Base-by-base conservation (phyloP, 2,888 invertebrate species). In the Lycaena phlaeas region DNA sequence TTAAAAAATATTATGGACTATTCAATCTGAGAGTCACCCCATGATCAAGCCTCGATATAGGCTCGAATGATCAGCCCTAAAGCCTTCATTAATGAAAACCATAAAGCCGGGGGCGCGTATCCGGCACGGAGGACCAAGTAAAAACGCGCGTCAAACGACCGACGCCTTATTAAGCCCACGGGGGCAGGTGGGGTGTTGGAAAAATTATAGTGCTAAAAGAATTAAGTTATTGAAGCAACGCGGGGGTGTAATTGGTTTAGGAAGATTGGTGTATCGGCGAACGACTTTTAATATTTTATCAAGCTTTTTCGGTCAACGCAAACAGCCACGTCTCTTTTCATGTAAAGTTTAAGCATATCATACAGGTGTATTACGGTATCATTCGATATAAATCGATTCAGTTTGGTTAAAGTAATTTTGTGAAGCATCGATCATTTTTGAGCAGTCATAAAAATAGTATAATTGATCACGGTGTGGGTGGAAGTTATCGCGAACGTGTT, bases 71-170 rank as follows among this genome's bases (percentile, higher is more conserved):
- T 78, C 78, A 68, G 76, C 72, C 77, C 69, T 57, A 66, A 58
- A 68, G 81, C 76, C 73, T 73, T 77, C 77, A 75, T 77, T 79
- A 79, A 79, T 76, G 76, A 69, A 73, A 71, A 70, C 72, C 75
- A 68, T 73, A 69, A 74, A 75, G 51, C 54, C 53, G 54, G 68
- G 70, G 67, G 68, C 60, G 60, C 52, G 58, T 53, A 64, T 69
- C 68, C 69, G 68, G 67, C 62, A 57, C 61, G 59, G 59, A 67
- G 59, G 59, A 61, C 61, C 60, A 59, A 52, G 56, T 64, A 66
- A 71, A 73, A 73, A 70, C 57, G 60, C 64, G 63, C 68, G 64
- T 69, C 63, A 63, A 71, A 70, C 68, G 66, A 64, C 64, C 65
- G 64, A 65, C 69, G 72, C 69, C 74, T 73, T 74, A 72, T 70